Percentiles rank a stretch among this genome's conserved stretches.
These are phyloP conservation scores for Esox masquinongy DNA, from an alignment of 2,797 vertebrate genomes.

Conservation along the genomic window DNA sequence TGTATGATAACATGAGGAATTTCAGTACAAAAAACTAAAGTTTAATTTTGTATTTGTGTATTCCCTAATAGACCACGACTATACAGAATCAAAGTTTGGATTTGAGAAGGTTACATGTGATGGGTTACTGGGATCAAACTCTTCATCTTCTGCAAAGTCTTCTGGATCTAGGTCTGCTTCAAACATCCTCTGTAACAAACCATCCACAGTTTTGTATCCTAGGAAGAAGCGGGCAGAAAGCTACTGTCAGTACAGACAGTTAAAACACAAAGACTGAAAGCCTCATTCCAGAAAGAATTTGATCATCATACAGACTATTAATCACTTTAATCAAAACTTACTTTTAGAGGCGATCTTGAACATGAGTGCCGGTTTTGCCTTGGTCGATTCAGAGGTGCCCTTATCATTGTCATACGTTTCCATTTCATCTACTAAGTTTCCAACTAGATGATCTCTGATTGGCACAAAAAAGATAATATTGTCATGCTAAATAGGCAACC, in stretches of 20 bases:
- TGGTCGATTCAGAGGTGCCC: slow-evolving; percentile 51
- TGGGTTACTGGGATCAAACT: slow-evolving; percentile 59
- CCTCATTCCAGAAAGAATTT: neutral
- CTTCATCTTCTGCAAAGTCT: slow-evolving; percentile 76
- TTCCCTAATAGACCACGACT: slow-evolving; percentile 13
- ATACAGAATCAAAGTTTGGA: slow-evolving; percentile 60
- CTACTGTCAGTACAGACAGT: neutral
- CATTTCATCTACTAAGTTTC: slow-evolving; percentile 78
- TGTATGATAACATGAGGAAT: slow-evolving; percentile 5
- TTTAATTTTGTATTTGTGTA: neutral
- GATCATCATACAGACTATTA: neutral
- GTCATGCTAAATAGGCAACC: neutral
- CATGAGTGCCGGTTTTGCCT: slow-evolving; percentile 67
- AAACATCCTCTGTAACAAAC: slow-evolving; percentile 90
- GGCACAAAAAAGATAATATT: slow-evolving; percentile 5
- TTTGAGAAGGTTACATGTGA: slow-evolving; percentile 62
- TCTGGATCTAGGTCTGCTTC: slow-evolving; percentile 86
- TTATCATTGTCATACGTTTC: slow-evolving; percentile 73
- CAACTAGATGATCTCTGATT: slow-evolving; percentile 68
- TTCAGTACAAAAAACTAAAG: slow-evolving; percentile 14
- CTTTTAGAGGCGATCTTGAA: slow-evolving; percentile 91
- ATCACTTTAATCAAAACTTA: slow-evolving; percentile 60
- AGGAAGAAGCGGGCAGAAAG: slow-evolving; percentile 13
- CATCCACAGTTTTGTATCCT: slow-evolving; percentile 90
- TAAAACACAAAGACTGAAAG: neutral